Evolutionary conservation across 1,140 invertebrate species (phyloP), one percentile per base, ranked within the genome.

Genomic region (Lethrus apterus): DNA sequence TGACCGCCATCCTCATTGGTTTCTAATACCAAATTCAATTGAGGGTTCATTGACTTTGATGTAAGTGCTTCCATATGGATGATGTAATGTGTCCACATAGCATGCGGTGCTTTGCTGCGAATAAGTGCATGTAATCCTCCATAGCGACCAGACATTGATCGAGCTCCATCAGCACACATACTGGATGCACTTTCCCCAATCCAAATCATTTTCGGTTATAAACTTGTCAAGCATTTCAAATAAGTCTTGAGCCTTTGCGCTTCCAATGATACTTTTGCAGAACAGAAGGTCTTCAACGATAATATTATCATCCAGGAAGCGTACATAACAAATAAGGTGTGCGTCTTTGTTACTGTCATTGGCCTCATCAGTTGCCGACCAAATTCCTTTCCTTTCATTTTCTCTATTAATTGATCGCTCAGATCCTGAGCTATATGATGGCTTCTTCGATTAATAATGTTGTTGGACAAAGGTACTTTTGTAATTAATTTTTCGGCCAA

Each of bases 121-220:
- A 50, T 44, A 44, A 55, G 50, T 45, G 50, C 20, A 31, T 58
- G 50, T 45, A 54, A 55, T 50, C 58, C 55, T 52, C 42, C 55
- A 51, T 49, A 46, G 47, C 46, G 54, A 46, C 60, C 57, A 17
- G 54, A 48, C 59, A 66, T 63, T 29, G 59, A 51, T 50, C 51
- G 56, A 45, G 60, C 58, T 41, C 57, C 55, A 58, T 65, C 62
- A 48, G 58, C 65, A 50, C 58, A 66, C 44, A 62, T 53, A 23
- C 55, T 58, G 46, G n/a, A 59, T 33, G 36, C 48, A 57, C 31
- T 52, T 44, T 20, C 49, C 26, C 41, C 57, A 58, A 33, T 34
- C 36, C 24, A 58, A n/a, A n/a, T n/a, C n/a, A n/a, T n/a, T n/a
- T n/a, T n/a, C n/a, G n/a, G n/a, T n/a, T n/a, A n/a, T n/a, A n/a